Conservation (phyloP, 2,888 invertebrate genomes). For the Oasisia sp. region DNA sequence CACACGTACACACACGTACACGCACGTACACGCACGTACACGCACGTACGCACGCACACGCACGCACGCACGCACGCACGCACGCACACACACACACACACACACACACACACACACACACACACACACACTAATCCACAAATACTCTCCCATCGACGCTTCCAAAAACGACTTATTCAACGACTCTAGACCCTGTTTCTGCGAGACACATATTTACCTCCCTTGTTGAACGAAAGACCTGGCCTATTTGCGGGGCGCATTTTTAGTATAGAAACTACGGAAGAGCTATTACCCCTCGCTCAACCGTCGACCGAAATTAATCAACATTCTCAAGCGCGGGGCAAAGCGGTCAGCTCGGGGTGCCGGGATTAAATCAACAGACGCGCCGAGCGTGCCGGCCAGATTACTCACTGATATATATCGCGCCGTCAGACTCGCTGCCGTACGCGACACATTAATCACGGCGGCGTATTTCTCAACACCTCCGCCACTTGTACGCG, state of each 20-base stretch:
- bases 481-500: not conserved
- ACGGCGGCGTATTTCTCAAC: not conserved
- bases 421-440: not conserved
- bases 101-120: too few relatives aligned
- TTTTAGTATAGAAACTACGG: not conserved
- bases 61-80: too few relatives aligned
- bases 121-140: too few relatives aligned
- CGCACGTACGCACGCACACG: too few relatives aligned
- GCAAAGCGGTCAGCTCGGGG: not conserved
- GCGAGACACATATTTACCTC: too few relatives aligned
- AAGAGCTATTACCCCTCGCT: not conserved
- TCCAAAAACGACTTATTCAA: too few relatives aligned
- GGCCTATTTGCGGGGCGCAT: not conserved
- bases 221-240: not conserved
- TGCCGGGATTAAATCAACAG: conserved; percentile 3
- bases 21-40: too few relatives aligned
- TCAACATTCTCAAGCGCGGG: not conserved
- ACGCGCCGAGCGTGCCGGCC: not conserved
- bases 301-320: not conserved
- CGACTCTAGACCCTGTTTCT: too few relatives aligned
- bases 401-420: not conserved
- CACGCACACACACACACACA: too few relatives aligned
- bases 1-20: too few relatives aligned
- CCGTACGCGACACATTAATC: not conserved
- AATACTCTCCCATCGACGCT: too few relatives aligned